Evolutionary conservation across 2,113 vertebrate species (phyloP).

Genomic region (Australoheros scitulus): DNA sequence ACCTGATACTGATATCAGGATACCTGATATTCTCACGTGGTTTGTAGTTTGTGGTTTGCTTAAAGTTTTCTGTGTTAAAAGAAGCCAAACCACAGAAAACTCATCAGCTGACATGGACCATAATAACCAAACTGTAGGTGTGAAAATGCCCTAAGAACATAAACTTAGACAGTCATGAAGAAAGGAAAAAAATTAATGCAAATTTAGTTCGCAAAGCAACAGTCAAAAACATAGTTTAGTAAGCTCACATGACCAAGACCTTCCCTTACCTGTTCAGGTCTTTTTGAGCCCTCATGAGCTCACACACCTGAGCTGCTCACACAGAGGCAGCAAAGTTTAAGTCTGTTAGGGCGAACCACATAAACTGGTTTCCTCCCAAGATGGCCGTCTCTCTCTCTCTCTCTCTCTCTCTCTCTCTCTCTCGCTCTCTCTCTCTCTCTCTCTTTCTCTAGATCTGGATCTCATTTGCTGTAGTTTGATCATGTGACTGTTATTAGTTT

Average conservation of each 20-base stretch:
- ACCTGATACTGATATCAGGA: background rate
- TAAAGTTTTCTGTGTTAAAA: background rate
- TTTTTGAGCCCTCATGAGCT: too few relatives aligned
- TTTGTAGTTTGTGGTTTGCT: background rate
- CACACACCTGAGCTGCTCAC: background rate
- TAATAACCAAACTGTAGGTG: background rate
- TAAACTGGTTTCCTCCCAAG: background rate
- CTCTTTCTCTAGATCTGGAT: background rate
- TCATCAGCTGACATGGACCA: background rate
- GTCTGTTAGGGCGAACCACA: background rate
- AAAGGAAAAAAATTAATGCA: too few relatives aligned
- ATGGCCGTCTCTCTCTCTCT: background rate
- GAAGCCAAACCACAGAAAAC: background rate
- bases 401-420: too few relatives aligned
- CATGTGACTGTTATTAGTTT: rapidly evolving
- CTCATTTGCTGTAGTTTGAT: background rate
- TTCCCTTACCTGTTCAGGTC: background rate
- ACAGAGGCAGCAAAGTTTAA: background rate
- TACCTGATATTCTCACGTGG: background rate
- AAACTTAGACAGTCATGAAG: too few relatives aligned
- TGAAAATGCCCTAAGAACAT: background rate
- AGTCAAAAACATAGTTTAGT: background rate
- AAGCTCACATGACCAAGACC: background rate
- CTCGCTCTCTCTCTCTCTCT: too few relatives aligned
- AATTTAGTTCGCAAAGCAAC: background rate